Evolutionary conservation across 2,113 vertebrate species (phyloP).

Genomic region (Acrocephalus kingi): DNA sequence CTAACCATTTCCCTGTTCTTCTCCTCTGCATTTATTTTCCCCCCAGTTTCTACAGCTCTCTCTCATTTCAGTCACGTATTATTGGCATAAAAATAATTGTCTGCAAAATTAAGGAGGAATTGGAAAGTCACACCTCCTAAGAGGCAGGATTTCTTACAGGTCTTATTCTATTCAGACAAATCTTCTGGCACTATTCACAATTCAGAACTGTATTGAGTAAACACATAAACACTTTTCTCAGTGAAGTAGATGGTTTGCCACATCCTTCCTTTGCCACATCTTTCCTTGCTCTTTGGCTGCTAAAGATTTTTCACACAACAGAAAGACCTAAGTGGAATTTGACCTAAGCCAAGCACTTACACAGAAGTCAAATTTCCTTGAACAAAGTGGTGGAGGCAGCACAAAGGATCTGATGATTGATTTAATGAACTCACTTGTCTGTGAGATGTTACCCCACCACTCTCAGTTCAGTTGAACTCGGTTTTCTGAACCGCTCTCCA

Average conservation of each 20-base stretch:
- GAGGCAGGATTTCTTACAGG: not conserved
- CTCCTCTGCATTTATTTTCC: not conserved
- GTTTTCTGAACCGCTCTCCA: not conserved
- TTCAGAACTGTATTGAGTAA: not conserved
- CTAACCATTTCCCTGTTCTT: not conserved
- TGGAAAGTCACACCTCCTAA: not conserved
- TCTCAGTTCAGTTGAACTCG: not conserved
- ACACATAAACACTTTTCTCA: not conserved
- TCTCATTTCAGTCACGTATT: not conserved
- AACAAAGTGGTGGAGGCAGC: not conserved
- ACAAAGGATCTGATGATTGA: not conserved
- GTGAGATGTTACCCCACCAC: not conserved
- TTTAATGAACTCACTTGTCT: not conserved
- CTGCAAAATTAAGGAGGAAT: not conserved
- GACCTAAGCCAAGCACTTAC: not conserved
- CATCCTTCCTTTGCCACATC: not conserved
- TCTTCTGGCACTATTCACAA: not conserved
- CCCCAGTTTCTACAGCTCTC: not conserved
- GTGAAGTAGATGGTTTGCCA: not conserved
- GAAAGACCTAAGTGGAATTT: not conserved
- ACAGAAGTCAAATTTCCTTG: not conserved
- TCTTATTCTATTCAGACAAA: not conserved
- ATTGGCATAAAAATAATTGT: not conserved
- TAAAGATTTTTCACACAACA: not conserved
- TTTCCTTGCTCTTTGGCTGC: not conserved